Conservation (phyloP, 2,797 vertebrate species). For the Arnoldichthys spilopterus region DNA sequence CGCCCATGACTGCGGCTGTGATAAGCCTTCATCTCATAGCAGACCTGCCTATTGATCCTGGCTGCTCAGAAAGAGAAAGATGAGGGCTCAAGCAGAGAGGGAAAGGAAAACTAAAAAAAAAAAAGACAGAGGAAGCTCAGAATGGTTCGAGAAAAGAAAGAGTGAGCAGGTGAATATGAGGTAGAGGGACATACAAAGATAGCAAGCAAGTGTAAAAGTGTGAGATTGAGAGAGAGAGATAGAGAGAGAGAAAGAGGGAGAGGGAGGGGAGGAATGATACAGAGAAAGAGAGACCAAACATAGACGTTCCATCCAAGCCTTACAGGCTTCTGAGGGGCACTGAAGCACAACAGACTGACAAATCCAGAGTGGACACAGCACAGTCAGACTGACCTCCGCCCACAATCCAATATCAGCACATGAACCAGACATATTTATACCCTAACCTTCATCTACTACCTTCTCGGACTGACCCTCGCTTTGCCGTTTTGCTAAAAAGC, state of each 20-base stretch:
- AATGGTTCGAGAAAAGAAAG: background rate
- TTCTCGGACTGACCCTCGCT: constrained; percentile 14
- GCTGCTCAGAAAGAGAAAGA: constrained; percentile 53
- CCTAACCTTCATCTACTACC: background rate
- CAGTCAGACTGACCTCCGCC: constrained; percentile 4
- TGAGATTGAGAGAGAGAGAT: background rate
- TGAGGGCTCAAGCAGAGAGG: constrained; percentile 7
- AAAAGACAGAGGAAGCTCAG: background rate
- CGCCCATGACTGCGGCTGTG: constrained; percentile 67
- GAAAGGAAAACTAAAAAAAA: background rate
- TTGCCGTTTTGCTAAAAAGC: background rate
- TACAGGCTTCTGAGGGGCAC: constrained; percentile 1
- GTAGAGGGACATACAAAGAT: background rate
- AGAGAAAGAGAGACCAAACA: background rate
- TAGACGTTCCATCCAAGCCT: background rate
- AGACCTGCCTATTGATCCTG: constrained; percentile 69
- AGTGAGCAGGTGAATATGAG: background rate
- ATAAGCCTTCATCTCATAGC: constrained; percentile 70
- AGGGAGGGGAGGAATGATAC: background rate
- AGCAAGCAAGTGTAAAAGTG: background rate
- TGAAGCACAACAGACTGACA: constrained; percentile 28
- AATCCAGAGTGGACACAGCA: constrained; percentile 24
- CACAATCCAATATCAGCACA: background rate
- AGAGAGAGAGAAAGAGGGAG: background rate
- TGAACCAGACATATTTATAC: constrained; percentile 3